phyloP scores from a whole-genome alignment of 2,888 invertebrate species.

The Hermaeophaga mercurialis region DNA sequence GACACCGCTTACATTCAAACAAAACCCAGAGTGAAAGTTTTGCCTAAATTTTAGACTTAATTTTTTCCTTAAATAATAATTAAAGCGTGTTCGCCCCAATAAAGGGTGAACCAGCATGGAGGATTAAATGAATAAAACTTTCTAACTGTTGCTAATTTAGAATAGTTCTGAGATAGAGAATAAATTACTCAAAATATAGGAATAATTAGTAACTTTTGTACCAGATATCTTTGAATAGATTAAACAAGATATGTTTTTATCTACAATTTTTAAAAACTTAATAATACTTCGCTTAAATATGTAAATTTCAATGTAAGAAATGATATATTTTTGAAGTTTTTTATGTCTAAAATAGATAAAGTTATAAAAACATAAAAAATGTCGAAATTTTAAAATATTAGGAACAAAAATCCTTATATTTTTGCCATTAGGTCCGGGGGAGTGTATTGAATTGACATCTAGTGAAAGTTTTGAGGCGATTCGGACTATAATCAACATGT shows the following conservation, averaged over 20 bases:
- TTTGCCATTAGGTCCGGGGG: neutral
- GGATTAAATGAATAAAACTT: neutral
- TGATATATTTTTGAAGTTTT: neutral
- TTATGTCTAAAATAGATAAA: neutral
- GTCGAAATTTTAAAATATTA: neutral
- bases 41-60: neutral
- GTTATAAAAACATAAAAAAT: too few relatives aligned
- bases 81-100: neutral
- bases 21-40: constrained; percentile 7
- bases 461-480: constrained; percentile 1
- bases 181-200: too few relatives aligned
- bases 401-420: neutral
- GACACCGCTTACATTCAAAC: neutral
- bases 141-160: too few relatives aligned
- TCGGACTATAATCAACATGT: constrained; percentile 7
- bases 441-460: constrained; percentile 2
- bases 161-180: too few relatives aligned
- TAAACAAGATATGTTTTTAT: too few relatives aligned
- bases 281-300: neutral
- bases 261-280: neutral
- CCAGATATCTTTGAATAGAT: too few relatives aligned
- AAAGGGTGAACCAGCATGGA: too few relatives aligned
- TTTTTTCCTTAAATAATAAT: neutral
- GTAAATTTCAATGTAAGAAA: neutral
- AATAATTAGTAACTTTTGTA: too few relatives aligned